Percentiles rank a stretch among this genome's conserved stretches.
phyloP scores from a whole-genome alignment of 2,113 vertebrate genomes.

The Amazona guildingii region DNA sequence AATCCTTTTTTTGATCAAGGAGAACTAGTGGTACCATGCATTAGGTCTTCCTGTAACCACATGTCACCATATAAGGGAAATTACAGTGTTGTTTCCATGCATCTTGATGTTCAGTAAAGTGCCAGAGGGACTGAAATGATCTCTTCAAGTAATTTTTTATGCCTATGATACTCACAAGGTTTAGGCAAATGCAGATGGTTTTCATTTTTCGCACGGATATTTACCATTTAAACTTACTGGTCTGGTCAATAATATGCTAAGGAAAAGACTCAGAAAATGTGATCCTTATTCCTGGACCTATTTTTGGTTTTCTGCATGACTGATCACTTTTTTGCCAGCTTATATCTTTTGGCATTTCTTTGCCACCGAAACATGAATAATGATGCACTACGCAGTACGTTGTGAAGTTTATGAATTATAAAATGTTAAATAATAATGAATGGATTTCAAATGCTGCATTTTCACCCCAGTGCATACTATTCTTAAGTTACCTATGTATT shows the following conservation, averaged over 20 bases:
- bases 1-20: not conserved
- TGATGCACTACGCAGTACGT: not conserved
- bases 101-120: not conserved
- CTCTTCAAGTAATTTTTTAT: not conserved
- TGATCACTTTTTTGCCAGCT: not conserved
- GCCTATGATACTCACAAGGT: not conserved
- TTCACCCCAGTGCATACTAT: not conserved
- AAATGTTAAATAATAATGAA: not conserved
- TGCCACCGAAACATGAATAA: not conserved
- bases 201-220: not conserved
- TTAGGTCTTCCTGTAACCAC: not conserved
- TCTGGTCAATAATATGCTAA: not conserved
- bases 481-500: not conserved
- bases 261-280: not conserved
- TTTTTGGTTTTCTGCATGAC: not conserved
- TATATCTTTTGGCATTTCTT: not conserved
- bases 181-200: not conserved
- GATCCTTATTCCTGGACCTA: not conserved
- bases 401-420: not conserved
- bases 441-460: not conserved
- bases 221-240: not conserved
- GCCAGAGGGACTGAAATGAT: accelerated
- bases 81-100: not conserved
- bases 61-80: not conserved
- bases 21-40: accelerated